Conservation (phyloP, 1,140 invertebrate genomes). For the Belonocnema kinseyi region DNA sequence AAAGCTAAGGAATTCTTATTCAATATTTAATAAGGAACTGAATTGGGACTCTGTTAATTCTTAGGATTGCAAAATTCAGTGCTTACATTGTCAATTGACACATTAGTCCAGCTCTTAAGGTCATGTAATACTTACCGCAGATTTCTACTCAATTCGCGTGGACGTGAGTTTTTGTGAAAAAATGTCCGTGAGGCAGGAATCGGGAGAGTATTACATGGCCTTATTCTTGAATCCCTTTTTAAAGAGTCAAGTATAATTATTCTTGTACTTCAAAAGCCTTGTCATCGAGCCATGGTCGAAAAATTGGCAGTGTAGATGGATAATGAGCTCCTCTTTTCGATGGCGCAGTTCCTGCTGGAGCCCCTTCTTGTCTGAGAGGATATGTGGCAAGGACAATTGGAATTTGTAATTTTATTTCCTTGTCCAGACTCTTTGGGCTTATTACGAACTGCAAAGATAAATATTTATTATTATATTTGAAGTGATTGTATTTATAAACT, state of each 20-base stretch:
- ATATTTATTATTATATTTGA: not conserved
- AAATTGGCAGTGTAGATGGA: conserved; percentile 93
- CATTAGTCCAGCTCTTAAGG: too few species aligned
- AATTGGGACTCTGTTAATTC: too few species aligned
- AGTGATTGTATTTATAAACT: too few species aligned
- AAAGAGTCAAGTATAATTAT: conserved; percentile 47
- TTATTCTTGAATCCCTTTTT: not conserved
- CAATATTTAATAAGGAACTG: too few species aligned
- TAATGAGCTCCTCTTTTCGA: conserved; percentile 89
- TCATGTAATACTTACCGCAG: too few species aligned
- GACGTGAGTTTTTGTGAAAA: too few species aligned
- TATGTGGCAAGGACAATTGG: conserved; percentile 96
- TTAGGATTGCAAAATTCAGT: too few species aligned
- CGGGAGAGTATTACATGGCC: too few species aligned
- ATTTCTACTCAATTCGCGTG: too few species aligned
- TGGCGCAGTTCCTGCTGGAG: conserved; percentile 77
- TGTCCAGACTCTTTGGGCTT: conserved; percentile 92
- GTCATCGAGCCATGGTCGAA: conserved; percentile 91
- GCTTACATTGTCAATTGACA: too few species aligned
- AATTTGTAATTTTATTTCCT: conserved; percentile 93
- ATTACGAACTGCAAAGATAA: conserved; percentile 86
- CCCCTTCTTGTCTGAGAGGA: conserved; percentile 84
- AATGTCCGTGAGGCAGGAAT: too few species aligned
- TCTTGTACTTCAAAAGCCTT: conserved; percentile 77
- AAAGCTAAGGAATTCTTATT: too few species aligned